Evolutionary conservation across 2,797 vertebrate genomes (phyloP), one percentile per base, ranked within the genome.

Genomic region (Phrynocephalus vlangalii): DNA sequence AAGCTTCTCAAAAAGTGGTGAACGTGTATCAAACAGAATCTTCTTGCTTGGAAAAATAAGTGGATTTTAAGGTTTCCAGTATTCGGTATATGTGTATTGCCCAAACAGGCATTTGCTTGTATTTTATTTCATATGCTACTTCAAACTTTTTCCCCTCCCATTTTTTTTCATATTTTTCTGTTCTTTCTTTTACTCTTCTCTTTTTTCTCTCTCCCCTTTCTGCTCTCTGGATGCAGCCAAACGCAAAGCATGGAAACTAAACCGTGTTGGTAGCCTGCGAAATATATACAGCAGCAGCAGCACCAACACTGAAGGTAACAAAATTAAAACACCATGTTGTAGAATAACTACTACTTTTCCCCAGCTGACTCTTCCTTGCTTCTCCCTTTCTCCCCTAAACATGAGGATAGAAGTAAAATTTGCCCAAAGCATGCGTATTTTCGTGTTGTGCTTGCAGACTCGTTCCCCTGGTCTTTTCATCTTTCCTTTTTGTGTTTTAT

Each of bases 241-340:
- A 95, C 98, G 97, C 97, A 98, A 95, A 98, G 98, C 97, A 84
- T 98, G 98, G 98, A 98, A 98, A 97, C 97, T 98, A 96, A 98
- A 97, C 95, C 98, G 97, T 95, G 98, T 98, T 94, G 96, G 97
- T 98, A 98, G 98, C 96, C 98, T 98, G 96, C 97, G 98, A 97
- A 98, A 98, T 97, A 97, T 98, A 96, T 97, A 98, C 98, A 96
- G 96, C 97, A 97, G 95, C 97, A 97, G 97, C 96, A 97, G 96
- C 96, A 97, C 95, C 94, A 97, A 97, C 97, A 96, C 97, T 18
- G 97, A 98, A 98, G 97, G 98, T 98, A 98, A 95, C 95, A 94
- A 94, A 76, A 92, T 94, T 91, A 93, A 96, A 85, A 91, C 88
- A 83, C 84, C 91, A 87, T 0, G 0, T 84, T 92, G 84, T 91